Evolutionary conservation across 2,888 invertebrate species (phyloP).

Genomic region (Aethes cnicana): DNA sequence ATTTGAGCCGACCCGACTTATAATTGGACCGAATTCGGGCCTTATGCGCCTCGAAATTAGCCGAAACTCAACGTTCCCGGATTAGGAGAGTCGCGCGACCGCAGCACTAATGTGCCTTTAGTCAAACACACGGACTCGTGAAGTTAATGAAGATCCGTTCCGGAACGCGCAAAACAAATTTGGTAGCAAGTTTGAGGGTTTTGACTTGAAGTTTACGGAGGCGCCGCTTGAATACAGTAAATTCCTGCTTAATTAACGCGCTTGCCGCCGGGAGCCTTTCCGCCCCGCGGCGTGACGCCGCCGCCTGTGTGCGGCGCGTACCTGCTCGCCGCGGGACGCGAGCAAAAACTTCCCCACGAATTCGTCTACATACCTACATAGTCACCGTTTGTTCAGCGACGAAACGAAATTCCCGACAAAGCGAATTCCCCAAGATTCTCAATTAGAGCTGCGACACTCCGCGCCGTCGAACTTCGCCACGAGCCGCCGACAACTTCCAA

Average conservation of each 20-base stretch:
- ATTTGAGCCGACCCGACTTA: slow-evolving; percentile 75
- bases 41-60: slow-evolving; percentile 73
- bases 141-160: slow-evolving; percentile 70
- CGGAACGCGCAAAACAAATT: slow-evolving; percentile 68
- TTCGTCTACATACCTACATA: slow-evolving; percentile 59
- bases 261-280: slow-evolving; percentile 43
- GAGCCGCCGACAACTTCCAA: slow-evolving; percentile 62
- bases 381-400: slow-evolving; percentile 57
- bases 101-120: slow-evolving; percentile 65
- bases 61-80: slow-evolving; percentile 65
- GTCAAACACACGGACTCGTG: slow-evolving; percentile 67
- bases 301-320: slow-evolving; percentile 16
- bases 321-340: slow-evolving; percentile 29
- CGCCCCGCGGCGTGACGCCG: slow-evolving; percentile 33
- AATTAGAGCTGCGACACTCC: slow-evolving; percentile 77
- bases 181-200: slow-evolving; percentile 62
- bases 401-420: slow-evolving; percentile 68
- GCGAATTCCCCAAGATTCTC: slow-evolving; percentile 76
- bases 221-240: slow-evolving; percentile 67
- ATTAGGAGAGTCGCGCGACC: slow-evolving; percentile 60
- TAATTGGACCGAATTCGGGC: slow-evolving; percentile 72
- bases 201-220: slow-evolving; percentile 62
- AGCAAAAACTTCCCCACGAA: slow-evolving; percentile 46
- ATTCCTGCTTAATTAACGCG: slow-evolving; percentile 75
- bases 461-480: slow-evolving; percentile 60